Evolutionary conservation across 2,888 invertebrate genomes (phyloP), one percentile per base, ranked within the genome.

Genomic region (Lasioglossum leucozonium): DNA sequence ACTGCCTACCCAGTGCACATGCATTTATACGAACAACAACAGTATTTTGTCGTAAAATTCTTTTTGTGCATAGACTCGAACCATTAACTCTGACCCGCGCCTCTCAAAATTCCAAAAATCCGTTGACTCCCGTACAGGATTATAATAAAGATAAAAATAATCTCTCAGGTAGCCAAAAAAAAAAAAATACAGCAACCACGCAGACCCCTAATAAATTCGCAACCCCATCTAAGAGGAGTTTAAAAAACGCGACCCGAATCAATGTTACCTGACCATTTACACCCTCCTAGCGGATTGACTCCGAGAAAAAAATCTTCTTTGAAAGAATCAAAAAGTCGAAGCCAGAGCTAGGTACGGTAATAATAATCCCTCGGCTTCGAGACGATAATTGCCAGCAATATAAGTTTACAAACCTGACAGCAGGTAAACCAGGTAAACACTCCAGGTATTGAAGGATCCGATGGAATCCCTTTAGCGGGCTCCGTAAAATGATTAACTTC

Each of bases 401-500:
- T 4, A n/a, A 44, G 47, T 42, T 30, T 26, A 73, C 72, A 42
- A 79, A 84, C 81, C 81, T 67, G 79, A 67, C 22, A 42, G 22
- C 79, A 22, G 51, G 51, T 51, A 22, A 51, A 51, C 22, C 22
- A 79, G 86, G 84, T 81, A 86, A 42, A 30, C 72, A 22, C 34
- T 77, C 37, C 75, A 30, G 73, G 74, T 80, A 77, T 37, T 16
- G 10, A 34, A 34, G 6, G 37, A 2, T 34, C 44, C 44, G 26
- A 65, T 62, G 47, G 87, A 86, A 89, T 87, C 88, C 88, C 87
- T 92, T 92, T 91, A 92, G 89, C 87, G 82, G 85, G 77, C 85
- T 79, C 87, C 89, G 87, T 92, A 92, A 93, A 92, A 85, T 87
- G 89, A 92, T 92, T 89, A 91, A 89, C 90, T 90, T 88, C 88